Evolutionary conservation across 2,797 vertebrate genomes (phyloP).

Genomic region (Enteromius radiatus): DNA sequence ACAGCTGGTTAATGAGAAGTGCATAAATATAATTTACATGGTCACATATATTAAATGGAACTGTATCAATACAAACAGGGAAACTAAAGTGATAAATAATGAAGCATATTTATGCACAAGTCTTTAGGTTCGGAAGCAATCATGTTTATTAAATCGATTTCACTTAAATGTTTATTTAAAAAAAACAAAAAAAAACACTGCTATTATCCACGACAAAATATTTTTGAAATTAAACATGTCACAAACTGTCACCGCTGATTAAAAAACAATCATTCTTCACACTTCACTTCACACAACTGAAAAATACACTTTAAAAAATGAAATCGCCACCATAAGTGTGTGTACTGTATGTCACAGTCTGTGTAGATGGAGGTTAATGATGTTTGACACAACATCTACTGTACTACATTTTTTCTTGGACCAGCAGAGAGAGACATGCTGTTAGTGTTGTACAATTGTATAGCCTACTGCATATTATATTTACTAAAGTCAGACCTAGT

Average conservation of each 20-base stretch:
- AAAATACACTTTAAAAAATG: constrained; percentile 19
- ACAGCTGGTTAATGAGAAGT: constrained; percentile 65
- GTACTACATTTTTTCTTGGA: constrained; percentile 8
- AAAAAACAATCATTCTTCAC: not conserved
- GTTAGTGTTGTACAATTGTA: not conserved
- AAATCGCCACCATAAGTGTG: not conserved
- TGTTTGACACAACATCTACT: not conserved
- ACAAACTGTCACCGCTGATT: not conserved
- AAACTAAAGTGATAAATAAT: constrained; percentile 74
- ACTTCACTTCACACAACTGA: not conserved
- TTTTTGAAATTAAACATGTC: not conserved
- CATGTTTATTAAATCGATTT: constrained; percentile 43
- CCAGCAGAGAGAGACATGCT: not conserved
- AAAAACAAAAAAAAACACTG: not conserved
- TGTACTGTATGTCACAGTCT: not conserved
- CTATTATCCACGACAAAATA: not conserved
- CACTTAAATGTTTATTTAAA: constrained; percentile 32
- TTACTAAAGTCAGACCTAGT: not conserved
- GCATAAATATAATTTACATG: constrained; percentile 63
- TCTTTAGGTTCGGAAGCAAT: constrained; percentile 50
- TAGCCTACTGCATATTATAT: not conserved
- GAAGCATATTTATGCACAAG: constrained; percentile 57
- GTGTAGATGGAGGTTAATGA: not conserved
- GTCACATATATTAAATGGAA: constrained; percentile 65
- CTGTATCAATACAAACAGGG: constrained; percentile 59